Evolutionary conservation across 37 sponge, comb jelly and placozoan species (phyloP).

Genomic region (Ephydatia muelleri): DNA sequence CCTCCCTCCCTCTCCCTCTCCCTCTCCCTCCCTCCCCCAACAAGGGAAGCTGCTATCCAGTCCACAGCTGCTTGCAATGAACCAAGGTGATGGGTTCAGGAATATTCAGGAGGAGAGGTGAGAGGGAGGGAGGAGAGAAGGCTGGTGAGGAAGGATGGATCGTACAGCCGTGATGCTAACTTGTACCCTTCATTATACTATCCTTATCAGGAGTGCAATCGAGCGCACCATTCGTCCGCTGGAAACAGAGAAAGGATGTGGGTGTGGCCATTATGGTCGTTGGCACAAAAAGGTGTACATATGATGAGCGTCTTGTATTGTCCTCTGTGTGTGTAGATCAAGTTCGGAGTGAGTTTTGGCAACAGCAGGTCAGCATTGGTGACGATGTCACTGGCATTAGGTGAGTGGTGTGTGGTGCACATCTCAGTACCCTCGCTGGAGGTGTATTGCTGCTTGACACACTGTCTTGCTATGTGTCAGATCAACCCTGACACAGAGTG

Average conservation of each 20-base stretch:
- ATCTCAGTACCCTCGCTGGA: too few species aligned
- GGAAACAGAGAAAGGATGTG: neutral
- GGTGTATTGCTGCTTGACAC: too few species aligned
- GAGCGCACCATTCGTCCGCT: too few species aligned
- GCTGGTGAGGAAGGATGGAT: too few species aligned
- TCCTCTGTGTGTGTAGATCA: slow-evolving; percentile 44
- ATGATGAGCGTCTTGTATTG: neutral
- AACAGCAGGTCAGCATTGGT: slow-evolving; percentile 76
- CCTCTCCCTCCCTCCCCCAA: too few species aligned
- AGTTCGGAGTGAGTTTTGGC: slow-evolving; percentile 94
- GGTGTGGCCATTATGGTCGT: neutral
- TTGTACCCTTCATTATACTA: too few species aligned
- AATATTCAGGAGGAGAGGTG: slow-evolving; percentile 77
- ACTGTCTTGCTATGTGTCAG: slow-evolving; percentile 29
- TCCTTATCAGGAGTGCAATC: neutral
- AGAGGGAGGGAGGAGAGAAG: neutral
- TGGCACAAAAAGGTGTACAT: neutral
- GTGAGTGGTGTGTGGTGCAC: slow-evolving; percentile 55
- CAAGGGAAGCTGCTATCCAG: slow-evolving; percentile 16
- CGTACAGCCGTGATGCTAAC: too few species aligned
- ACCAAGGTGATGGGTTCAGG: slow-evolving; percentile 75
- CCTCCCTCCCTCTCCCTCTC: neutral
- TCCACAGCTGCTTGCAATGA: slow-evolving; percentile 73
- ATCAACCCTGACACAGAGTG: slow-evolving; percentile 68
- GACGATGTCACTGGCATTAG: slow-evolving; percentile 72